Evolutionary conservation across 1,140 invertebrate genomes (phyloP).

Genomic region (Chionoecetes opilio): DNA sequence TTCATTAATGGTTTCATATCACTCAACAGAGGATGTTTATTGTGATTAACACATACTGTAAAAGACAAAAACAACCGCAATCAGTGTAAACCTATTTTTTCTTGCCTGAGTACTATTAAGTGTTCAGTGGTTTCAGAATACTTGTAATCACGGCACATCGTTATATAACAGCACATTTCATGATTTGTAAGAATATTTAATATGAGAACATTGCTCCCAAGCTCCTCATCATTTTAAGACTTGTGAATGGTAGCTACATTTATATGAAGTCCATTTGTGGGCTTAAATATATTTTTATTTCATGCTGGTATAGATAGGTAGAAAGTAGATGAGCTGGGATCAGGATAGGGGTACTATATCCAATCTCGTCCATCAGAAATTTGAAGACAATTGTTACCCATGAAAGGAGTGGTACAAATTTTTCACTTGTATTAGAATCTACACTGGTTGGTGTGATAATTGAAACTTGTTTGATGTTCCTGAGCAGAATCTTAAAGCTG

Average conservation of each 20-base stretch:
- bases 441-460: conserved; percentile 58
- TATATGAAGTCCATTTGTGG: conserved; percentile 63
- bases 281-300: conserved; percentile 68
- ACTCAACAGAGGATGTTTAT: conserved; percentile 51
- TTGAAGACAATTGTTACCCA: conserved; percentile 63
- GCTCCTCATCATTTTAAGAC: conserved; percentile 40
- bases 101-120: conserved; percentile 59
- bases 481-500: conserved; percentile 47
- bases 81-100: conserved; percentile 5
- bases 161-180: background rate
- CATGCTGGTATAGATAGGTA: conserved; percentile 34
- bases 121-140: conserved; percentile 18
- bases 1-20: conserved; percentile 44
- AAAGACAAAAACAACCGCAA: background rate
- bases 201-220: background rate
- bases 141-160: background rate
- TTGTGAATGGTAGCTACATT: conserved; percentile 73
- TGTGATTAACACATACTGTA: background rate
- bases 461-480: conserved; percentile 55
- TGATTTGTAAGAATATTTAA: background rate
- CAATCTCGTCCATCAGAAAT: conserved; percentile 62
- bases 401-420: conserved; percentile 72
- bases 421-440: conserved; percentile 62
- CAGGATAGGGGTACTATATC: conserved; percentile 56
- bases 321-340: conserved; percentile 45